phyloP scores from a whole-genome alignment of 2,113 vertebrate species.

The Sminthopsis crassicaudata region DNA sequence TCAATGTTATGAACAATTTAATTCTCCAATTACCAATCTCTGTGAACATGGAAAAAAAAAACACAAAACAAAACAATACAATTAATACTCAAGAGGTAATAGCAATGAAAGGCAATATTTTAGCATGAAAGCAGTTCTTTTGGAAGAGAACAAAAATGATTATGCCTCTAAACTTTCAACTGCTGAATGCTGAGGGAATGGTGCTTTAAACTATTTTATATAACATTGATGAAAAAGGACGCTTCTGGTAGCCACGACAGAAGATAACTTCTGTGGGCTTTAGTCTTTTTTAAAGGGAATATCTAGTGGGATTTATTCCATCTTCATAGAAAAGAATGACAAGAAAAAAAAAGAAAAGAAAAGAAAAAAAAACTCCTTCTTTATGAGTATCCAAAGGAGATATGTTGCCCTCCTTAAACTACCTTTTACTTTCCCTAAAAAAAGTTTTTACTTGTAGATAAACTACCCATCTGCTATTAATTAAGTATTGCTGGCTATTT shows the following conservation, averaged over 20 bases:
- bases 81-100: slow-evolving; percentile 4
- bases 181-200: background rate
- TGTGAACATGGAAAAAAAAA: background rate
- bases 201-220: slow-evolving; percentile 12
- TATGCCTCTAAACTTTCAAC: slow-evolving; percentile 27
- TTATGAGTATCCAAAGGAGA: background rate
- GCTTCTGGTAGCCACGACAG: background rate
- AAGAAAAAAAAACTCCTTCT: too few relatives aligned
- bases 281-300: too few relatives aligned
- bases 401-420: background rate
- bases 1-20: background rate
- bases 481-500: background rate
- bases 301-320: background rate
- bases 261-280: background rate
- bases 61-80: background rate
- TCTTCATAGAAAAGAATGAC: background rate
- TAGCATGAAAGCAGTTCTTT: background rate
- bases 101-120: background rate
- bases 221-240: background rate
- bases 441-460: background rate
- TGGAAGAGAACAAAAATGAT: slow-evolving; percentile 17
- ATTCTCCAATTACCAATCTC: slow-evolving; percentile 15
- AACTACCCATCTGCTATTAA: background rate
- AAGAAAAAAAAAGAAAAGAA: background rate
- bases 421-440: background rate